Percentiles rank a stretch among this genome's conserved stretches.
Evolutionary conservation across 2,113 vertebrate species (phyloP).

Genomic region (Bungarus multicinctus): DNA sequence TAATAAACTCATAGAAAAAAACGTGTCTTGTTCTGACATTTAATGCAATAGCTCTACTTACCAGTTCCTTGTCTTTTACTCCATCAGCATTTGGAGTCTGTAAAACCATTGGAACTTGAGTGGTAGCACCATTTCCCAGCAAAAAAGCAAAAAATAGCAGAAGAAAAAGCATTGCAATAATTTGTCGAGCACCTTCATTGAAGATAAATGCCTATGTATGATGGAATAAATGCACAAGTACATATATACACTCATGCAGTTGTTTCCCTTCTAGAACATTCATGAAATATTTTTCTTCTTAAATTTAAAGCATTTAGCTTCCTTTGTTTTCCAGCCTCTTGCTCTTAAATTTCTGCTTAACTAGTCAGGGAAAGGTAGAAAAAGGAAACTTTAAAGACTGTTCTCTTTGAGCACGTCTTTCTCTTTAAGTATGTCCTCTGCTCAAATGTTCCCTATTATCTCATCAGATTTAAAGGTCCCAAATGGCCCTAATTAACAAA

Average conservation of each 20-base stretch:
- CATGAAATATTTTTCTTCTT: neutral
- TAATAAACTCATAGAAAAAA: too few relatives aligned
- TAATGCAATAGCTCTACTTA: neutral
- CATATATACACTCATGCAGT: neutral
- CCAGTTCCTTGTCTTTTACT: neutral
- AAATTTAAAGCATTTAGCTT: neutral
- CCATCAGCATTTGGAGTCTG: neutral
- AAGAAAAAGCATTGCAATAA: neutral
- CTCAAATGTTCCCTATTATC: slow-evolving; percentile 34
- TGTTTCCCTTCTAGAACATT: accelerated
- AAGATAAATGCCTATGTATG: neutral
- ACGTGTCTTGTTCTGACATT: neutral
- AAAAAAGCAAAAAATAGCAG: neutral
- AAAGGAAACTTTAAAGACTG: accelerated
- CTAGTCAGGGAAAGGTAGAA: neutral
- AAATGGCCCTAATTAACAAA: neutral
- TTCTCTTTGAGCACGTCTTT: slow-evolving; percentile 8
- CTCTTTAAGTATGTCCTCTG: slow-evolving; percentile 5
- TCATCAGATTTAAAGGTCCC: slow-evolving; percentile 10
- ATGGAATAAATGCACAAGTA: neutral
- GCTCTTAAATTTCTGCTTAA: neutral
- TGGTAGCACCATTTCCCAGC: neutral
- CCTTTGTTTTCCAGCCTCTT: accelerated
- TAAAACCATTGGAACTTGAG: accelerated
- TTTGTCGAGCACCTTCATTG: neutral